phyloP scores from a whole-genome alignment of 1,140 invertebrate genomes.

The Subanguina moxae region DNA sequence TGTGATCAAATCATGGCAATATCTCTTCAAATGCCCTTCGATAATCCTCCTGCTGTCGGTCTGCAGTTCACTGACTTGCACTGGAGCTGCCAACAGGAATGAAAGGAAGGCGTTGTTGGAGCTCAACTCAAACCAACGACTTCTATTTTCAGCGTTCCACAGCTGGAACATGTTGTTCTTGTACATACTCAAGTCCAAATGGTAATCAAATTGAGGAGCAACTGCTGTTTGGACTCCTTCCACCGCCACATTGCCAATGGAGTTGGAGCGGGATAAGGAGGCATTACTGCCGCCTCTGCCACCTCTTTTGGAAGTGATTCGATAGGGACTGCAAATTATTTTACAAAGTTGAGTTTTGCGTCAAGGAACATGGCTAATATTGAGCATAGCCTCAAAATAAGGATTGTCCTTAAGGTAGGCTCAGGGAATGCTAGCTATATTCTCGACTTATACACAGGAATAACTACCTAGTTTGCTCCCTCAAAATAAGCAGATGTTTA shows the following conservation, averaged over 20 bases:
- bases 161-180: constrained; percentile 42
- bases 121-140: constrained; percentile 55
- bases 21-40: constrained; percentile 45
- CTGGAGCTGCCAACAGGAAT: constrained; percentile 49
- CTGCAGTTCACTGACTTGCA: constrained; percentile 53
- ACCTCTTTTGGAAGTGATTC: constrained; percentile 60
- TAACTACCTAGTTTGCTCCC: constrained; percentile 86
- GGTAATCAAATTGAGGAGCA: constrained; percentile 46
- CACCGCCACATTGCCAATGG: constrained; percentile 1
- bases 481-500: constrained; percentile 89
- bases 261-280: constrained; percentile 21
- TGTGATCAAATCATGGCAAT: constrained; percentile 47
- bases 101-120: constrained; percentile 57
- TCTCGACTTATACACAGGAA: too few relatives aligned
- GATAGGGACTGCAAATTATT: constrained; percentile 87
- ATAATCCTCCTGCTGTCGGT: constrained; percentile 54
- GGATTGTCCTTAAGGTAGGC: too few relatives aligned
- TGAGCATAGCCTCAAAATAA: too few relatives aligned
- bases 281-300: constrained; percentile 7
- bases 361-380: too few relatives aligned
- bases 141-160: constrained; percentile 45
- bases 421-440: too few relatives aligned
- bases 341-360: too few relatives aligned
- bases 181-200: constrained; percentile 53
- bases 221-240: neutral